Evolutionary conservation across 1,140 invertebrate genomes (phyloP).

Genomic region (Zaprionus ornatus): DNA sequence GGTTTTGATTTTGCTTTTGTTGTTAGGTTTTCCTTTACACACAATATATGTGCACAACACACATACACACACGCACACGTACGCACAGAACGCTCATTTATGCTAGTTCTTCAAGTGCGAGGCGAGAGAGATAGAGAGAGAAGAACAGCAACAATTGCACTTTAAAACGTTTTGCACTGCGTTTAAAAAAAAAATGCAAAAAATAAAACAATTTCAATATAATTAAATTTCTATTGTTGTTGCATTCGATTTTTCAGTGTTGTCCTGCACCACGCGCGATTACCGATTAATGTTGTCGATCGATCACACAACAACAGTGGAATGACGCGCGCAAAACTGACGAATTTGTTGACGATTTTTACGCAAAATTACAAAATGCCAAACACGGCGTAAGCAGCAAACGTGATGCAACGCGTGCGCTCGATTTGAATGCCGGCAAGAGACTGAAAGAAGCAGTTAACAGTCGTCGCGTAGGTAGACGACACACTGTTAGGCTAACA

Average conservation of each 20-base stretch:
- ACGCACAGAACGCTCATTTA: background rate
- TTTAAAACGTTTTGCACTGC: conserved; percentile 32
- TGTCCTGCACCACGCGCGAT: background rate
- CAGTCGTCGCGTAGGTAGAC: conserved; percentile 28
- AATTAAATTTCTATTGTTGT: background rate
- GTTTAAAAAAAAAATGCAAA: conserved; percentile 8
- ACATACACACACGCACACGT: background rate
- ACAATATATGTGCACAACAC: conserved; percentile 12
- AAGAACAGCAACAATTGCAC: conserved; percentile 35
- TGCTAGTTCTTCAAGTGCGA: background rate
- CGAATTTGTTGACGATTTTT: conserved; percentile 23
- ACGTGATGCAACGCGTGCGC: conserved; percentile 30
- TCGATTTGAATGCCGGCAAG: conserved; percentile 58
- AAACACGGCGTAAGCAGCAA: conserved; percentile 31
- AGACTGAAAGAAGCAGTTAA: conserved; percentile 37
- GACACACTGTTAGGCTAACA: conserved; percentile 26
- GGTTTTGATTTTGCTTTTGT: conserved; percentile 11
- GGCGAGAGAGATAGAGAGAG: background rate
- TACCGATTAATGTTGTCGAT: background rate
- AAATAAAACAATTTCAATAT: conserved; percentile 13
- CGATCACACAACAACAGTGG: background rate
- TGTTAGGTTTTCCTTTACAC: conserved; percentile 36
- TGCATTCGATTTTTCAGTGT: background rate
- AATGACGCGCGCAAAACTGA: conserved; percentile 41
- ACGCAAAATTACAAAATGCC: conserved; percentile 40